These are phyloP conservation scores for Metopia argyrocephala DNA, from an alignment of 2,888 invertebrate genomes.

Conservation along the genomic window DNA sequence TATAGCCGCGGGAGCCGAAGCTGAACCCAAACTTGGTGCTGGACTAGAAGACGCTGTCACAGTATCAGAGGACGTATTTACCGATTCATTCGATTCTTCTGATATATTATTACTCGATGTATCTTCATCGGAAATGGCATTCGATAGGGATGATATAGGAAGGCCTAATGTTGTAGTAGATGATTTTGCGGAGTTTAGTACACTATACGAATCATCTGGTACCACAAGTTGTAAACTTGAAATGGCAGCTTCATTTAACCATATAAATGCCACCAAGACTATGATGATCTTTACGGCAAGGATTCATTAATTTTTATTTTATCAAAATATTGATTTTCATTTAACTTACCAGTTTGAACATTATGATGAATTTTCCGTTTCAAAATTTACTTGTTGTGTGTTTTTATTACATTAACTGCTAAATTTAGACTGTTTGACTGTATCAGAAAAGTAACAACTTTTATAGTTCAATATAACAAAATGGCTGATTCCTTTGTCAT, in stretches of 20 bases:
- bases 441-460: slow-evolving; percentile 25
- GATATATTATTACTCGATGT: slow-evolving; percentile 48
- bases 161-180: slow-evolving; percentile 19
- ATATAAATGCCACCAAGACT: slow-evolving; percentile 36
- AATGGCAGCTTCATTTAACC: slow-evolving; percentile 65
- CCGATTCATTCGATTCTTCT: slow-evolving; percentile 60
- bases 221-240: slow-evolving; percentile 61
- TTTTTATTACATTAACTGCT: slow-evolving; percentile 43
- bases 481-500: background rate
- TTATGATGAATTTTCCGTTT: background rate
- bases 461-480: slow-evolving; percentile 46
- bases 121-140: slow-evolving; percentile 58
- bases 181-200: slow-evolving; percentile 48
- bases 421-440: slow-evolving; percentile 53
- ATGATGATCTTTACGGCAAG: slow-evolving; percentile 57
- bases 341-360: slow-evolving; percentile 71
- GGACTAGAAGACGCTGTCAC: slow-evolving; percentile 24
- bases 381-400: background rate
- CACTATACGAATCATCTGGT: slow-evolving; percentile 49
- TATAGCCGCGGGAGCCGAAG: slow-evolving; percentile 41
- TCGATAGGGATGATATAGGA: slow-evolving; percentile 47
- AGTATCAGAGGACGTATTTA: slow-evolving; percentile 59
- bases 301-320: slow-evolving; percentile 1
- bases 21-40: background rate
- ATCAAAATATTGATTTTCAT: background rate